Evolutionary conservation across 2,888 invertebrate genomes (phyloP).

Genomic region (Lumbricus terrestris): DNA sequence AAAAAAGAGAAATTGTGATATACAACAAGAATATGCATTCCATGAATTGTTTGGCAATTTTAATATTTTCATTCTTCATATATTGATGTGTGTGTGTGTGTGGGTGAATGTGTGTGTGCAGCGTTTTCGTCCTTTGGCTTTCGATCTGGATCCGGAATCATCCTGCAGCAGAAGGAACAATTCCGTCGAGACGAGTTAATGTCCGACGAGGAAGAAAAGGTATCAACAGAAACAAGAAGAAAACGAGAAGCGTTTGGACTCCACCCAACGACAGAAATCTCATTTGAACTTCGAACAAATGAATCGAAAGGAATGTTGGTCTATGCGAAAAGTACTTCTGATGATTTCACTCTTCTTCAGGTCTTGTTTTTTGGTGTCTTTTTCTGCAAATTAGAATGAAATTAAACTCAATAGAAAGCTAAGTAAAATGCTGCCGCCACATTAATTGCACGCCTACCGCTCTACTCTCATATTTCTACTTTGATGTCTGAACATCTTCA

Average conservation of each 20-base stretch:
- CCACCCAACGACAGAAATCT: slow-evolving; percentile 48
- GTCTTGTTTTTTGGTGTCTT: not conserved
- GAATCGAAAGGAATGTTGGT: slow-evolving; percentile 78
- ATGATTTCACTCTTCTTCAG: not conserved
- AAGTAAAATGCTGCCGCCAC: too few species aligned
- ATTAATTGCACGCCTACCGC: too few species aligned
- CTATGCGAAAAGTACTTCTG: slow-evolving; percentile 70
- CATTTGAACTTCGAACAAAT: slow-evolving; percentile 78
- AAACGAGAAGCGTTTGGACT: not conserved
- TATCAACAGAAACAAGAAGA: too few species aligned
- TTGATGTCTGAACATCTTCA: too few species aligned
- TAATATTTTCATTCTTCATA: not conserved
- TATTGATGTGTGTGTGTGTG: too few species aligned
- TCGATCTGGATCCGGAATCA: slow-evolving; percentile 75
- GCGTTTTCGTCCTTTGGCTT: slow-evolving; percentile 79
- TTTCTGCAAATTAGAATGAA: not conserved
- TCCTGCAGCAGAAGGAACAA: slow-evolving; percentile 74
- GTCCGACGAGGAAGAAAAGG: not conserved
- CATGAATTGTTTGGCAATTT: not conserved
- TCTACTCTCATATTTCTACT: too few species aligned
- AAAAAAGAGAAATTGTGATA: not conserved
- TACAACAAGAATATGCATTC: not conserved
- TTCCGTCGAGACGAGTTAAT: slow-evolving; percentile 81
- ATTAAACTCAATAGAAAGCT: not conserved
- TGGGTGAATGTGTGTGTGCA: too few species aligned